These are phyloP conservation scores for Mus minutoides DNA, from an alignment of 2,797 vertebrate genomes.

Conservation along the genomic window DNA sequence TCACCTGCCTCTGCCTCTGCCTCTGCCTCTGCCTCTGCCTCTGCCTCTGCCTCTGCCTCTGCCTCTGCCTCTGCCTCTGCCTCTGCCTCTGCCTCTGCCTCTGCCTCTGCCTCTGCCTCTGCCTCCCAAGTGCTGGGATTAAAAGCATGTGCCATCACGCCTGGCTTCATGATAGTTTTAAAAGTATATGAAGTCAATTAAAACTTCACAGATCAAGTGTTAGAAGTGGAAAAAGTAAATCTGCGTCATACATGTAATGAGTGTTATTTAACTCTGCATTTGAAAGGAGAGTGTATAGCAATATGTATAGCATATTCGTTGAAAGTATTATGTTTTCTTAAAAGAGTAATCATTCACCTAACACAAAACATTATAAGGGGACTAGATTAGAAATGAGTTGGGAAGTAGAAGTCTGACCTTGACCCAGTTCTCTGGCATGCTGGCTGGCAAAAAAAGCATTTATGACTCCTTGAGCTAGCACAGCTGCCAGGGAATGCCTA, in stretches of 20 bases:
- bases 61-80: no score
- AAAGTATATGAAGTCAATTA: slow-evolving; percentile 9
- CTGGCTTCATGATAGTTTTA: background rate
- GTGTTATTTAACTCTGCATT: slow-evolving; percentile 27
- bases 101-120: no score
- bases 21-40: no score
- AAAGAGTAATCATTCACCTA: slow-evolving; percentile 2
- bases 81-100: no score
- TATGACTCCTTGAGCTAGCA: background rate
- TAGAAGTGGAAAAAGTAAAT: background rate
- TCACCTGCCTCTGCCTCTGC: no score
- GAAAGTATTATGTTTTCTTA: slow-evolving; percentile 9
- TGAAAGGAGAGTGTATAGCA: background rate
- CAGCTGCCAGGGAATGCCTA: background rate
- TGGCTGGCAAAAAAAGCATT: no score
- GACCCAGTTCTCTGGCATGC: background rate
- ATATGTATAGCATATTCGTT: background rate
- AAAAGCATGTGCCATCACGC: no score
- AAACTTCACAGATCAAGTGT: background rate
- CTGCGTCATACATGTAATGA: background rate
- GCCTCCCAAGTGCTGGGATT: no score
- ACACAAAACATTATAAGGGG: background rate
- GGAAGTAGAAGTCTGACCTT: background rate
- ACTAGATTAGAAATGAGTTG: background rate
- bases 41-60: no score